A percentile compares a stretch with the other conserved stretches of the same genome.
phyloP scores from a whole-genome alignment of 1,140 invertebrate genomes.

The Lasioglossum baleicum region DNA sequence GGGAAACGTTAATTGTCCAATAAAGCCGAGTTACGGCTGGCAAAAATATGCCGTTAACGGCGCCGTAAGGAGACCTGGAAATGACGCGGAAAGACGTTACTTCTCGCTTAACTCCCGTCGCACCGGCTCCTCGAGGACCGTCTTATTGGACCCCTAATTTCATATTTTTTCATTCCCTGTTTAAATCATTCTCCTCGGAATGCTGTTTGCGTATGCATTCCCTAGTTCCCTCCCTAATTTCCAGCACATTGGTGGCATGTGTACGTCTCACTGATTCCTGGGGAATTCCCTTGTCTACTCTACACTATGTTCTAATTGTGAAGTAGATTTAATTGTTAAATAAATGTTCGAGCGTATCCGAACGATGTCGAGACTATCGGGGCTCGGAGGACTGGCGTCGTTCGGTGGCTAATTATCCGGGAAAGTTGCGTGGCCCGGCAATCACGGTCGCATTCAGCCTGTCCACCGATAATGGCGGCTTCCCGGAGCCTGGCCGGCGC shows the following conservation, averaged over 20 bases:
- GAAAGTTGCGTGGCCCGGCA: conserved; percentile 21
- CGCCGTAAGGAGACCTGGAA: conserved; percentile 67
- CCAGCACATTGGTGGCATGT: too few species aligned
- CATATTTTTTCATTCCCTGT: too few species aligned
- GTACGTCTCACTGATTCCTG: too few species aligned
- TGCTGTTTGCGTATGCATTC: too few species aligned
- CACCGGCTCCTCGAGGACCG: conserved; percentile 12
- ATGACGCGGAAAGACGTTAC: conserved; percentile 68
- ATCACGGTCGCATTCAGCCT: conserved; percentile 41
- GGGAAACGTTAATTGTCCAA: conserved; percentile 78
- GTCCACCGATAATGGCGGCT: conserved; percentile 40
- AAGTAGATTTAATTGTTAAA: too few species aligned
- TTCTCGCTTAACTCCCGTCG: conserved; percentile 55
- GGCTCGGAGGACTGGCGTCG: too few species aligned
- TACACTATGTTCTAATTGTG: too few species aligned
- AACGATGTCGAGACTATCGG: too few species aligned
- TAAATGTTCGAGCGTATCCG: too few species aligned
- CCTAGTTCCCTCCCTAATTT: too few species aligned
- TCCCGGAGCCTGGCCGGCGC: conserved; percentile 20
- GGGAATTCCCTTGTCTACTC: too few species aligned
- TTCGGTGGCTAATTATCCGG: conserved; percentile 13
- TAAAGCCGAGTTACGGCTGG: conserved; percentile 76
- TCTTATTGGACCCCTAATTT: conserved; percentile 26
- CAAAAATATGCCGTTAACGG: conserved; percentile 73
- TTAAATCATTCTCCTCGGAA: too few species aligned